Base-by-base conservation (phyloP, 2,888 invertebrate genomes). In the Acronicta alni region DNA sequence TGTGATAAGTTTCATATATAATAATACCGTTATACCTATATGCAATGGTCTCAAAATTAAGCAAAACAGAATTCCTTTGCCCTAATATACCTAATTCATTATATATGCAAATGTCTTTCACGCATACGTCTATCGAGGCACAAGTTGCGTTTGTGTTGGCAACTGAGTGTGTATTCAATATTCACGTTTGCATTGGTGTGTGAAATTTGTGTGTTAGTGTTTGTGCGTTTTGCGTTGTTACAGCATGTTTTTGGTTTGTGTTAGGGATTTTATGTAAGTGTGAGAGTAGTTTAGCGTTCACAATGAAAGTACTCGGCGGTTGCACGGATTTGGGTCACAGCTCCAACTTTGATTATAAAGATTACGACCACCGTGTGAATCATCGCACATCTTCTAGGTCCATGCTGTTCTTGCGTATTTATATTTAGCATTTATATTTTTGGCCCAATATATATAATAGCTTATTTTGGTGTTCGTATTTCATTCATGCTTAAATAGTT, bases 261-360 rank as follows among this genome's bases (percentile, higher is more conserved):
- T 80, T 72, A 14, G 80, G 79, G 66, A 63, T 57, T 62, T 57
- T 56, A 62, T 76, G 68, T 67, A 57, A 77, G 83, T 89, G 87
- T 84, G 84, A 77, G 88, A 77, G 84, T 86, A 85, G 84, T 89
- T 87, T 84, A 89, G 88, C 89, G 89, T 91, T 90, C 90, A 93
- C 93, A 94, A 93, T 93, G 93, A 93, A 93, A 93, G 93, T 92
- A 93, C 91, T 88, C 86, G 89, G 84, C 88, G 87, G 90, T 92
- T 92, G 92, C 91, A 86, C 81, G 90, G 91, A 94, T 93, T 93
- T 93, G 87, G 93, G 93, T 94, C 93, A 93, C 85, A 92, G 91
- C 86, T 79, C 88, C 87, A 91, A 92, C 90, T 93, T 91, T 93
- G 93, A 93, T 94, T 92, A 91, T 89, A 90, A 91, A 92, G 92